Evolutionary conservation across 2,888 invertebrate genomes (phyloP), one percentile per base, ranked within the genome.

Genomic region (Pseudoips prasinana): DNA sequence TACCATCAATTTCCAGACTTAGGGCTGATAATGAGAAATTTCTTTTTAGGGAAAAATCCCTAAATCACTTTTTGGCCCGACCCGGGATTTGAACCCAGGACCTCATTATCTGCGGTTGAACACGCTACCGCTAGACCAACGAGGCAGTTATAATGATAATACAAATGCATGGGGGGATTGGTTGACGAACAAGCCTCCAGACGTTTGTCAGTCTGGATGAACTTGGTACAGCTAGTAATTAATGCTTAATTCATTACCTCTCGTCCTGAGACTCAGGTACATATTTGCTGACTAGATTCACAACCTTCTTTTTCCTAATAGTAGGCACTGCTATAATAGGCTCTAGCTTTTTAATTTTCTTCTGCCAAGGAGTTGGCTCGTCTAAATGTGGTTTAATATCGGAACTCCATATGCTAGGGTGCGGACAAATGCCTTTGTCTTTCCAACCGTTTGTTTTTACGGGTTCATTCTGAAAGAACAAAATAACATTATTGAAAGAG

Each of bases 371-470:
- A 1, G 42, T 42, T 0, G 44, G 4, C 0, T 80, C 69, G 0
- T 46, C 20, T 0, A 83, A 29, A 39, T 82, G 47, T 1, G 57
- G 33, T 3, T 23, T 46, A 42, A 74, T 90, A 3, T 67, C 68
- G 7, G 52, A 44, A 1, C 62, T 69, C 90, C 90, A 90, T 18
- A 90, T 90, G 46, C 87, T 89, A 0, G 85, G 83, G 33, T 90
- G 86, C 0, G 66, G 46, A 0, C 86, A 72, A 5, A 75, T 42
- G 0, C 62, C 66, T 37, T 62, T 70, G 1, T 82, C 77, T 42
- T 76, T 79, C 88, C 88, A 89, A 38, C 64, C 72, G 19, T 47
- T 63, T 0, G 79, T 81, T 63, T 78, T 87, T 7, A 77, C 56
- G 22, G 64, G 56, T 7, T 50, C 57, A 8, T 47, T 62, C 88